Conservation (phyloP, 1,140 invertebrate species). For the Drosophila tsacasi region DNA sequence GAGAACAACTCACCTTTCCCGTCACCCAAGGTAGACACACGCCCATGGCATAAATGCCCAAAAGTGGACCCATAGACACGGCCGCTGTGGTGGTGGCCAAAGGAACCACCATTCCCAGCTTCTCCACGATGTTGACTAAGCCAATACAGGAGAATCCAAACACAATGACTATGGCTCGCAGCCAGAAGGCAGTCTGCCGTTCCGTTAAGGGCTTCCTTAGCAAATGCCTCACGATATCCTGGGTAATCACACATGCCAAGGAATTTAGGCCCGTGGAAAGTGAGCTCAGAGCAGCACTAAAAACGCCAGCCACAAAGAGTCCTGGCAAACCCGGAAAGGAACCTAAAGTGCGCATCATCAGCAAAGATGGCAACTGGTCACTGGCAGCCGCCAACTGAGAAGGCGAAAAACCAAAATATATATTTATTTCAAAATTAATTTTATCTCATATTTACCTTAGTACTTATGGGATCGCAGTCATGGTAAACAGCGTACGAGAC, state of each 20-base stretch:
- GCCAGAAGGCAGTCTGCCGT: conserved; percentile 87
- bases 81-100: conserved; percentile 89
- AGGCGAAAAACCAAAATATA: not conserved
- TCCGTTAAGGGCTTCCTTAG: conserved; percentile 88
- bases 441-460: conserved; percentile 78
- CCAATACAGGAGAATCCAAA: conserved; percentile 88
- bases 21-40: conserved; percentile 94
- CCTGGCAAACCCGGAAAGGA: conserved; percentile 91
- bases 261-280: conserved; percentile 96
- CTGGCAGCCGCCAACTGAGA: conserved; percentile 88
- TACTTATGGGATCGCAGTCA: conserved; percentile 90
- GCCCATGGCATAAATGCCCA: conserved; percentile 93
- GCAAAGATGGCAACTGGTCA: conserved; percentile 90
- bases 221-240: conserved; percentile 91
- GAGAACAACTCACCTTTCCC: conserved; percentile 86
- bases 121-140: conserved; percentile 90
- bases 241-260: conserved; percentile 95
- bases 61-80: conserved; percentile 91
- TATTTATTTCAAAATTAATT: conserved; percentile 47
- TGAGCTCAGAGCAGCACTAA: conserved; percentile 95
- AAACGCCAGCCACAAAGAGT: conserved; percentile 93
- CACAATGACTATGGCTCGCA: conserved; percentile 89
- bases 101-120: conserved; percentile 90
- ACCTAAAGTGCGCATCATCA: conserved; percentile 93
- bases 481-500: conserved; percentile 92